phyloP scores from a whole-genome alignment of 2,888 invertebrate genomes.

The Cetonia aurata region DNA sequence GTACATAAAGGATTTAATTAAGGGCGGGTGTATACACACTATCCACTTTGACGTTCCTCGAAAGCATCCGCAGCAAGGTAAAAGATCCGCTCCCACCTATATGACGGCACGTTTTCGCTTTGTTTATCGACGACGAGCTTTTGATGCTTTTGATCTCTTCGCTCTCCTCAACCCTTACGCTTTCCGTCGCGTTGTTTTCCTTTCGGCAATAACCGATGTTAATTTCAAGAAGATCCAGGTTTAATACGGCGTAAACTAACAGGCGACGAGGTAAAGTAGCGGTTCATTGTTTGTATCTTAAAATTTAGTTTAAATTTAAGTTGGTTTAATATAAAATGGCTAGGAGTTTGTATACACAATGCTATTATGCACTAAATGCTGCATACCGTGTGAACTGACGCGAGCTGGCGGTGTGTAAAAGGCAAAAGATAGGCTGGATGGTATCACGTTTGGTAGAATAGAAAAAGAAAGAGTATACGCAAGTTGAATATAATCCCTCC shows the following conservation, averaged over 20 bases:
- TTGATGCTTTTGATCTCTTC: conserved; percentile 33
- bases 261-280: not conserved
- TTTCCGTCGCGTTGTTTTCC: not conserved
- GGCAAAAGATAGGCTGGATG: no score
- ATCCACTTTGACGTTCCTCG: conserved; percentile 10
- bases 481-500: no score
- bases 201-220: conserved; percentile 4
- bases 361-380: no score
- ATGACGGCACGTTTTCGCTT: conserved; percentile 12
- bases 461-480: no score
- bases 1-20: conserved; percentile 23
- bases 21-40: conserved; percentile 6
- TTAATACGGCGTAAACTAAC: conserved; percentile 12
- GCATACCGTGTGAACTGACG: no score
- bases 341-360: no score
- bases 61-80: conserved; percentile 19
- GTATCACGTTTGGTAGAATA: no score
- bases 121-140: conserved; percentile 27
- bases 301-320: not conserved
- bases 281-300: not conserved
- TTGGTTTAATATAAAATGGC: no score
- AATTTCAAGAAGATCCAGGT: conserved; percentile 22
- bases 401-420: no score
- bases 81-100: conserved; percentile 16
- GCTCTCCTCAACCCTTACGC: conserved; percentile 7